Evolutionary conservation across 2,113 vertebrate species (phyloP).

Genomic region (Empidonax alnorum): DNA sequence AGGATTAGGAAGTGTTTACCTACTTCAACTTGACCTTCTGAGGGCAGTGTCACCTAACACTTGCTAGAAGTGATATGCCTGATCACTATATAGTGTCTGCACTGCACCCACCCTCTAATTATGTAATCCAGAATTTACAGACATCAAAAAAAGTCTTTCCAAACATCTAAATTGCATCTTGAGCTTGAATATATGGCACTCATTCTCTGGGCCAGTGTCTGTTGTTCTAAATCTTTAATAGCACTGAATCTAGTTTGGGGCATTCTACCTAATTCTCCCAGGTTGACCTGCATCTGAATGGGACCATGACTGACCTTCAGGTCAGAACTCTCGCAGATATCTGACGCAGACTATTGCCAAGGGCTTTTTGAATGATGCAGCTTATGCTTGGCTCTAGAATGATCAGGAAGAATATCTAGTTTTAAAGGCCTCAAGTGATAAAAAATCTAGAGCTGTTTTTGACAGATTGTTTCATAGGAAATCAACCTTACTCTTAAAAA

Average conservation of each 20-base stretch:
- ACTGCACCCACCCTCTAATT: not conserved
- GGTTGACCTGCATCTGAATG: not conserved
- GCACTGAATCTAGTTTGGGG: not conserved
- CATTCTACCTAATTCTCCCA: not conserved
- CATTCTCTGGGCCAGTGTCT: not conserved
- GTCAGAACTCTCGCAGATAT: not conserved
- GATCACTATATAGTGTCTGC: not conserved
- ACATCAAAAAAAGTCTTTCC: not conserved
- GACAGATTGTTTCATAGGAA: not conserved
- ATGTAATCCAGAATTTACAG: not conserved
- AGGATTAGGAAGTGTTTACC: not conserved
- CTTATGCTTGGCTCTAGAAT: not conserved
- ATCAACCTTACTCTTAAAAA: not conserved
- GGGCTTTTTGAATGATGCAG: not conserved
- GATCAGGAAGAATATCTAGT: not conserved
- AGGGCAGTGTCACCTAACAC: constrained; percentile 29
- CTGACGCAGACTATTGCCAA: not conserved
- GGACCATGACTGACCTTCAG: not conserved
- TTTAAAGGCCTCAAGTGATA: not conserved
- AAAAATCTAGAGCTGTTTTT: not conserved
- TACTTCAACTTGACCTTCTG: constrained; percentile 5
- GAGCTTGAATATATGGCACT: not conserved
- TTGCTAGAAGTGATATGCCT: not conserved
- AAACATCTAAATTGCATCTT: not conserved
- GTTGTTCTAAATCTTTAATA: not conserved